phyloP scores from a whole-genome alignment of 2,888 invertebrate genomes.

The Thereva unica region DNA sequence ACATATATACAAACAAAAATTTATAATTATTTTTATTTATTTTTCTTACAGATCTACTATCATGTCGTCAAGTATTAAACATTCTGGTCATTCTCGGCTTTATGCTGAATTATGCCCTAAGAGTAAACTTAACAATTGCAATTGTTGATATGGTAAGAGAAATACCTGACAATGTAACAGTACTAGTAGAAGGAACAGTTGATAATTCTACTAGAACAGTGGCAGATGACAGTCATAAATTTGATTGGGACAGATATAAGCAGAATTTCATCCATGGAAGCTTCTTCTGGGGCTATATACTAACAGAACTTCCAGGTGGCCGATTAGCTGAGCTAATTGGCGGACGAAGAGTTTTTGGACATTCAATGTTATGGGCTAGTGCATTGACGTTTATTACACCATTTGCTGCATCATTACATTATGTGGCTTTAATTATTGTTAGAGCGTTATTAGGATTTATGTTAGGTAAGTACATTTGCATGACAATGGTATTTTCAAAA shows the following conservation, averaged over 20 bases:
- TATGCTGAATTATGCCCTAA: constrained; percentile 87
- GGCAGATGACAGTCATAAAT: constrained; percentile 59
- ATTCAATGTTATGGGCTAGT: constrained; percentile 82
- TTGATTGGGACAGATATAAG: constrained; percentile 77
- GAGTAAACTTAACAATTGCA: constrained; percentile 85
- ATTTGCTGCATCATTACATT: constrained; percentile 70
- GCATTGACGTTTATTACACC: constrained; percentile 81
- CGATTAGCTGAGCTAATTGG: constrained; percentile 82
- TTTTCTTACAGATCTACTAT: constrained; percentile 66
- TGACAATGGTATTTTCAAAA: not conserved
- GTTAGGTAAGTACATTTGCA: constrained; percentile 56
- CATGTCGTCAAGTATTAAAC: constrained; percentile 81
- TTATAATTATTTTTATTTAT: not conserved
- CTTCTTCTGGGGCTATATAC: constrained; percentile 91
- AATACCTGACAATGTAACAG: constrained; percentile 44
- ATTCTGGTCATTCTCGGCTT: constrained; percentile 85
- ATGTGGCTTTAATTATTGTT: constrained; percentile 70
- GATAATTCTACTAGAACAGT: not conserved
- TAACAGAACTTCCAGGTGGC: constrained; percentile 88
- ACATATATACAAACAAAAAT: too few species aligned
- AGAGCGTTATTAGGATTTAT: constrained; percentile 77
- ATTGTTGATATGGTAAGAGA: constrained; percentile 77
- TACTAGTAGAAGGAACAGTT: constrained; percentile 30
- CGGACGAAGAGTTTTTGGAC: constrained; percentile 81
- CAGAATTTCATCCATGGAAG: constrained; percentile 81